These are phyloP conservation scores for Argyrosomus regius DNA, from an alignment of 2,797 vertebrate genomes.

Conservation along the genomic window DNA sequence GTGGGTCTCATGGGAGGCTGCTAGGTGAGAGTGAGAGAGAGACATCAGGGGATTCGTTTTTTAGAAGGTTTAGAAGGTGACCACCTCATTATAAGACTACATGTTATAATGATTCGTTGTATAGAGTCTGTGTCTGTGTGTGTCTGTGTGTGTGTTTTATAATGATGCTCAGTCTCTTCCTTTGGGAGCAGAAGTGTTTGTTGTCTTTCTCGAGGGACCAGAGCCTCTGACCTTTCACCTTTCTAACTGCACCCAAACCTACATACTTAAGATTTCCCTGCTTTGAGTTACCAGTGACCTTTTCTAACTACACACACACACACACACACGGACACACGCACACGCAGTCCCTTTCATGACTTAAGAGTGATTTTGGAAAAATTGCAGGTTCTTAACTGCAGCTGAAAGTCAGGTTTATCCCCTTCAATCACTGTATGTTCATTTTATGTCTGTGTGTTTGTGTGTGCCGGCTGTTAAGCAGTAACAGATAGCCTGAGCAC, in stretches of 20 bases:
- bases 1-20: conserved; percentile 62
- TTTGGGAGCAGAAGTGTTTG: conserved; percentile 65
- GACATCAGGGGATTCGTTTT: conserved; percentile 69
- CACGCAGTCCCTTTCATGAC: conserved; percentile 38
- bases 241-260: conserved; percentile 61
- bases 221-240: conserved; percentile 75
- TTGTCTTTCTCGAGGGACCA: conserved; percentile 70
- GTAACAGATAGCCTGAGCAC: conserved; percentile 74
- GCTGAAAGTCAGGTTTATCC: conserved; percentile 64
- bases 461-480: conserved; percentile 57
- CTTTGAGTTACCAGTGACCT: conserved; percentile 46
- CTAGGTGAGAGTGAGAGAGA: conserved; percentile 64
- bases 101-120: conserved; percentile 75
- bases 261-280: conserved; percentile 43
- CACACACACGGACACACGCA: conserved; percentile 33
- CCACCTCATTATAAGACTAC: conserved; percentile 80
- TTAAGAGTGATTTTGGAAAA: conserved; percentile 43
- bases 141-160: conserved; percentile 58
- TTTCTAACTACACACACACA: conserved; percentile 24
- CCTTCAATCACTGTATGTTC: conserved; percentile 43
- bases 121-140: conserved; percentile 40
- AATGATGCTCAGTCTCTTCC: conserved; percentile 72
- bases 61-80: conserved; percentile 77
- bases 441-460: conserved; percentile 37
- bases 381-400: conserved; percentile 46